Conservation (phyloP, 2,113 vertebrate species). For the Pterocles orientalis region DNA sequence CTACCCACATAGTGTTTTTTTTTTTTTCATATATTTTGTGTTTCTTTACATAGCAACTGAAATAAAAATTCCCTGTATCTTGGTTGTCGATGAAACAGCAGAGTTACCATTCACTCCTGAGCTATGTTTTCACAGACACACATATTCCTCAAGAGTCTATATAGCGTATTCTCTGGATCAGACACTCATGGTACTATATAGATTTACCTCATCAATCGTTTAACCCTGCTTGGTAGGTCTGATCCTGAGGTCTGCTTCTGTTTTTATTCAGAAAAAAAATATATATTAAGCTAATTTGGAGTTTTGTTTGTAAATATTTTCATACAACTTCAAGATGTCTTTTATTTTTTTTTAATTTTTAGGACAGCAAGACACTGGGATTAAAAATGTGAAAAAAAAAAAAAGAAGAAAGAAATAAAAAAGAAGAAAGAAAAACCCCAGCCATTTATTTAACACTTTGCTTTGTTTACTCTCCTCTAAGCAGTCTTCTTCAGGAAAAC, state of each 20-base stretch:
- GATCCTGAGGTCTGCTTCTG: background rate
- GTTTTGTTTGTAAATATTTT: background rate
- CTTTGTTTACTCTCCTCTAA: background rate
- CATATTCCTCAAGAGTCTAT: background rate
- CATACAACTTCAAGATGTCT: background rate
- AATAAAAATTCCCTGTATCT: constrained; percentile 27
- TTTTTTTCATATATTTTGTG: constrained; percentile 5
- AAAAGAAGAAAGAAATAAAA: background rate
- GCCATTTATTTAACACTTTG: background rate
- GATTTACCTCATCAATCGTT: background rate
- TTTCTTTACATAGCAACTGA: constrained; percentile 27
- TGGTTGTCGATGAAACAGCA: background rate
- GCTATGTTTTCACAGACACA: background rate
- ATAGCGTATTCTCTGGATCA: background rate
- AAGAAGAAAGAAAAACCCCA: background rate
- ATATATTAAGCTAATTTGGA: background rate
- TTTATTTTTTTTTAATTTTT: background rate
- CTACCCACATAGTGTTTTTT: background rate
- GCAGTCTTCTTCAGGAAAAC: background rate
- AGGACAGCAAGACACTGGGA: background rate
- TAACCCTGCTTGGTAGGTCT: background rate
- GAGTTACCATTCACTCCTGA: background rate
- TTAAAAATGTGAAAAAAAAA: background rate
- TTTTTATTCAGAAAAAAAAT: background rate
- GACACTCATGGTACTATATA: background rate